Percentiles rank a stretch among this genome's conserved stretches.
Conservation (phyloP, 2,113 vertebrate genomes). For the Gnathonemus echidnorhynchus region DNA sequence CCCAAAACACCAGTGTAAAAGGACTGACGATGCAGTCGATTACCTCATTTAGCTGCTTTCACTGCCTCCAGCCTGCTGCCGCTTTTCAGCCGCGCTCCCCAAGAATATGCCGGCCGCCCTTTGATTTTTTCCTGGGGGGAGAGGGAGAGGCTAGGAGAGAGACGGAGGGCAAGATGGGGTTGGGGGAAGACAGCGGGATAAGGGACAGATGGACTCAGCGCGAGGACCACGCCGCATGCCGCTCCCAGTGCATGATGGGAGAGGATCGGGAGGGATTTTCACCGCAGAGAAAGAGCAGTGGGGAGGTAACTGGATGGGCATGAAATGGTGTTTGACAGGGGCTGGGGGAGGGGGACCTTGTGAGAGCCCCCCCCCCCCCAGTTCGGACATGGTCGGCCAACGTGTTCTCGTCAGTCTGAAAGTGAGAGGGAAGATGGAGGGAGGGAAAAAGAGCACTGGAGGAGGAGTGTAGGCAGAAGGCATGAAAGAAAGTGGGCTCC, state of each 20-base stretch:
- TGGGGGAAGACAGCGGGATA: neutral
- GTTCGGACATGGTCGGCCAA: constrained; percentile 18
- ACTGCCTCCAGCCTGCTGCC: neutral
- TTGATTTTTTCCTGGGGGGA: neutral
- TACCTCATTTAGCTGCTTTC: neutral
- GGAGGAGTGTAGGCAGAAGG: constrained; percentile 45
- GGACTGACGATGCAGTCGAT: neutral
- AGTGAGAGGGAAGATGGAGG: constrained; percentile 34
- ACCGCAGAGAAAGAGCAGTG: neutral
- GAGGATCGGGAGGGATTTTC: neutral
- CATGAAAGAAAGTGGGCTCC: constrained; percentile 29
- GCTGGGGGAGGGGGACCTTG: neutral
- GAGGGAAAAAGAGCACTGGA: constrained; percentile 35
- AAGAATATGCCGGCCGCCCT: neutral
- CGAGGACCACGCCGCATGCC: neutral
- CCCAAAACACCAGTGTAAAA: neutral
- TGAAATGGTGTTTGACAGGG: constrained; percentile 8
- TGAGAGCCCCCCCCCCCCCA: constrained; percentile 38
- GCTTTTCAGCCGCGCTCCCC: neutral
- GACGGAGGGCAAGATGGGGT: neutral
- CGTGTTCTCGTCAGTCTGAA: constrained; percentile 15
- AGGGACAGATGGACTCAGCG: neutral
- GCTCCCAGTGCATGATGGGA: neutral
- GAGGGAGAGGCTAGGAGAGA: neutral
- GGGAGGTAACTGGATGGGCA: neutral